Evolutionary conservation across 2,113 vertebrate genomes (phyloP).

Genomic region (Antigone vipio): DNA sequence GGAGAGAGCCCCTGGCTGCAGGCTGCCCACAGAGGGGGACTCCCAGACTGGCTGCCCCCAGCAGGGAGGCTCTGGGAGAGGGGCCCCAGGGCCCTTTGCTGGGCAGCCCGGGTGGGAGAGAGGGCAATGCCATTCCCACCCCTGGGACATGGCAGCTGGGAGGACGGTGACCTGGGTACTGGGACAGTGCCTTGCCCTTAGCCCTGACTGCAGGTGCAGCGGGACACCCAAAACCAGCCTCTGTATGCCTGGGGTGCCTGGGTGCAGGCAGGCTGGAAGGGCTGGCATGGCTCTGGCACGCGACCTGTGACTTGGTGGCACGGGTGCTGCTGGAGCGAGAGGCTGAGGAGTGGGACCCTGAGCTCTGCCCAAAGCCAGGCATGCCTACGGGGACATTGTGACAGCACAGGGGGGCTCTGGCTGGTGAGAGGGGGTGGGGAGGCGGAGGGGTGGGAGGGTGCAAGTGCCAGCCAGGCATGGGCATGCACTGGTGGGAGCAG

Average conservation of each 20-base stretch:
- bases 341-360: accelerated
- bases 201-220: neutral
- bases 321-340: neutral
- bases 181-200: neutral
- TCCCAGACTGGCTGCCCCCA: neutral
- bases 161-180: neutral
- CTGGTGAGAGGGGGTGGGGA: neutral
- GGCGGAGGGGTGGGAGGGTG: neutral
- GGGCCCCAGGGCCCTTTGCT: neutral
- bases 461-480: neutral
- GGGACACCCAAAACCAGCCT: neutral
- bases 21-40: neutral
- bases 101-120: neutral
- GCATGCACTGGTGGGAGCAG: neutral
- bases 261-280: neutral
- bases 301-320: neutral
- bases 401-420: accelerated
- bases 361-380: neutral
- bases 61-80: neutral
- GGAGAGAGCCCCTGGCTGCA: neutral
- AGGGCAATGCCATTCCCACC: neutral
- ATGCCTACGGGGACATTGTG: neutral
- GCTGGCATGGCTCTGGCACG: neutral
- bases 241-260: neutral
- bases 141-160: neutral